These are phyloP conservation scores for Metopia argyrocephala DNA, from an alignment of 2,888 invertebrate species.

Conservation along the genomic window DNA sequence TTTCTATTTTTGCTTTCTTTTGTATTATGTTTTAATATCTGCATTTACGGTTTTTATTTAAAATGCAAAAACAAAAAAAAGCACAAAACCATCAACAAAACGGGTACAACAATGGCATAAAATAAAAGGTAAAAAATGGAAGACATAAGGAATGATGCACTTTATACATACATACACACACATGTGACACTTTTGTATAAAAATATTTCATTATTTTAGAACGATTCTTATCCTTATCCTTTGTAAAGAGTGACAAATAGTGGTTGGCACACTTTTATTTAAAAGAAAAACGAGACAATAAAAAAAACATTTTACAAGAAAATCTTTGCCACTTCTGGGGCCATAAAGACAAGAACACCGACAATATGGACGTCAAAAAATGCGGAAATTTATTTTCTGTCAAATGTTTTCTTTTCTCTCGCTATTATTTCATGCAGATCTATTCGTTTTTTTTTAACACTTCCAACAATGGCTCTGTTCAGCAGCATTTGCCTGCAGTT, in stretches of 20 bases:
- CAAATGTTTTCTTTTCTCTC: neutral
- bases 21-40: slow-evolving; percentile 31
- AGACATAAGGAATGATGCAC: neutral
- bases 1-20: slow-evolving; percentile 29
- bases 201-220: slow-evolving; percentile 8
- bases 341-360: neutral
- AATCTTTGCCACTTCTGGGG: neutral
- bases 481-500: neutral
- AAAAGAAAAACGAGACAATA: neutral
- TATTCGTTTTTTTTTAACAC: neutral
- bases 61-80: slow-evolving; percentile 8
- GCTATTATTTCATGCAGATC: neutral
- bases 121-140: slow-evolving; percentile 8
- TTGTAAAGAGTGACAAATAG: slow-evolving; percentile 15
- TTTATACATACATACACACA: too few species aligned
- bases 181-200: slow-evolving; percentile 29
- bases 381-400: neutral
- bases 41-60: slow-evolving; percentile 1
- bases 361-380: neutral
- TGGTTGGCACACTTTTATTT: neutral
- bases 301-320: neutral
- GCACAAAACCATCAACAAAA: neutral
- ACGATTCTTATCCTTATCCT: neutral
- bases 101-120: neutral
- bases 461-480: neutral